Conservation (phyloP, 2,888 invertebrate species). For the Troides oblongomaculatus region DNA sequence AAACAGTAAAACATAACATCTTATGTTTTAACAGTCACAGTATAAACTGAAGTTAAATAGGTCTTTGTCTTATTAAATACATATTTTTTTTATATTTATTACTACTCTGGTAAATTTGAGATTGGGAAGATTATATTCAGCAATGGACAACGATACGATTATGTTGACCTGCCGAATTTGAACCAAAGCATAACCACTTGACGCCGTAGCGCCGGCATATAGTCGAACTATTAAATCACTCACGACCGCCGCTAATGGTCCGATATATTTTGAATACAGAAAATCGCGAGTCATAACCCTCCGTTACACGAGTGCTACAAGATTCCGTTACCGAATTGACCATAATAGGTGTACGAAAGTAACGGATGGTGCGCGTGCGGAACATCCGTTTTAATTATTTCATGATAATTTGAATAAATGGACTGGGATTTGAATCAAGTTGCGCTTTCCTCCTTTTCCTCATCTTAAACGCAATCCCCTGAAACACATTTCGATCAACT, state of each 20-base stretch:
- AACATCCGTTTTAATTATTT: conserved; percentile 53
- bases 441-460: conserved; percentile 15
- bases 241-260: conserved; percentile 3
- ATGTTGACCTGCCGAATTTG: no score
- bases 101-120: no score
- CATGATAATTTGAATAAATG: conserved; percentile 42
- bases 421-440: conserved; percentile 29
- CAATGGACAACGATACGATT: no score
- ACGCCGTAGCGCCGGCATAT: no score
- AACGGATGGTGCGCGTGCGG: conserved; percentile 50
- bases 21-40: no score
- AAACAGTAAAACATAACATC: no score
- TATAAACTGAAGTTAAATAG: no score
- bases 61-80: no score
- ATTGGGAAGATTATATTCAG: no score
- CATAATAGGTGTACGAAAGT: conserved; percentile 42
- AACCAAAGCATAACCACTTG: no score
- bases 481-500: neutral
- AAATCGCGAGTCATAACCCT: conserved; percentile 44
- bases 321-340: conserved; percentile 69
- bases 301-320: conserved; percentile 55
- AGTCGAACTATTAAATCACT: neutral
- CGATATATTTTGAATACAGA: conserved; percentile 11
- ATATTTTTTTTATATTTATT: no score
- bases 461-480: neutral